A percentile compares a stretch with the other conserved stretches of the same genome.
phyloP scores from a whole-genome alignment of 2,797 vertebrate species.

The Lerista edwardsae region DNA sequence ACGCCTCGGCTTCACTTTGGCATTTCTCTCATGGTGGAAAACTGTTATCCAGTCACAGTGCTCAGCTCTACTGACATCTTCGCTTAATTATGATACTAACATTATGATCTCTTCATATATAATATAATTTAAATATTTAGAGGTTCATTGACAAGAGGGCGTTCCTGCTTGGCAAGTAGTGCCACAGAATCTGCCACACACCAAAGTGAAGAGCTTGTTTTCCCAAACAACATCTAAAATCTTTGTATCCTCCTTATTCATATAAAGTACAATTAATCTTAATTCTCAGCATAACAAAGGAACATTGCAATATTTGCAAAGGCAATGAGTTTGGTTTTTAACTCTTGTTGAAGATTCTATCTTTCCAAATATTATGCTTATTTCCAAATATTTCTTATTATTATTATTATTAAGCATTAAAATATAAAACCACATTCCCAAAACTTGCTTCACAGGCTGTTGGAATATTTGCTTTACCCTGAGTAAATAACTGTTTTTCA shows the following conservation, averaged over 20 bases:
- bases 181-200: slow-evolving; percentile 65
- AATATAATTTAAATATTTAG: slow-evolving; percentile 79
- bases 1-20: slow-evolving; percentile 74
- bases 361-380: not conserved
- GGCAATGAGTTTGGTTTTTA: slow-evolving; percentile 20
- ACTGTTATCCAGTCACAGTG: slow-evolving; percentile 69
- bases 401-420: not conserved
- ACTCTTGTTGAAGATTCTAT: slow-evolving; percentile 48
- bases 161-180: slow-evolving; percentile 71
- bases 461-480: slow-evolving; percentile 25
- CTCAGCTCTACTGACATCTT: slow-evolving; percentile 70
- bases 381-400: not conserved
- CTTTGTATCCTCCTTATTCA: slow-evolving; percentile 59
- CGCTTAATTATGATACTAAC: slow-evolving; percentile 75
- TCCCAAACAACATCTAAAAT: slow-evolving; percentile 57
- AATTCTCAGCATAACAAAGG: slow-evolving; percentile 43
- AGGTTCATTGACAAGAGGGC: slow-evolving; percentile 66
- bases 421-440: slow-evolving; percentile 19
- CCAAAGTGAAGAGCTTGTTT: slow-evolving; percentile 68
- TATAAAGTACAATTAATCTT: slow-evolving; percentile 47
- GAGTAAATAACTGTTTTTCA: not conserved
- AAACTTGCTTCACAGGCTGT: slow-evolving; percentile 15
- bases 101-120: slow-evolving; percentile 75
- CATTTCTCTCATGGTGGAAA: slow-evolving; percentile 70
- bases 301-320: not conserved